Evolutionary conservation across 1,140 invertebrate genomes (phyloP).

Genomic region (Drosophila orosa): DNA sequence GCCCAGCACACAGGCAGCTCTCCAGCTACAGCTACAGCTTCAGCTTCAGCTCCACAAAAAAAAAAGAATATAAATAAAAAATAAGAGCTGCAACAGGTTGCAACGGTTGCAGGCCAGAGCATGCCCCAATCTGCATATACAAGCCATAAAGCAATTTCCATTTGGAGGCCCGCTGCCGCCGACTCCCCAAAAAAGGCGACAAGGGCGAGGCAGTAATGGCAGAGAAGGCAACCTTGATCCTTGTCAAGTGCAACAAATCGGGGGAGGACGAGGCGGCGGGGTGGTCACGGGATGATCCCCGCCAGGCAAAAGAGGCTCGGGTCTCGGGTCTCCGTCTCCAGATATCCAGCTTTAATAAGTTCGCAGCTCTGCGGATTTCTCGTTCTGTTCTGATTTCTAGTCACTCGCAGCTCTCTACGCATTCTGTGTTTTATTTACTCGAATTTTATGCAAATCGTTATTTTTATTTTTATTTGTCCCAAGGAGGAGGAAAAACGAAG

Average conservation of each 20-base stretch:
- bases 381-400: conserved; percentile 66
- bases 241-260: conserved; percentile 76
- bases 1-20: conserved; percentile 1
- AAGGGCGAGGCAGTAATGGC: conserved; percentile 43
- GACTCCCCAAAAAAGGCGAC: conserved; percentile 63
- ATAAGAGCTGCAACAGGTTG: conserved; percentile 59
- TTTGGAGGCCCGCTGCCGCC: conserved; percentile 53
- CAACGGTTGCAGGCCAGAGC: conserved; percentile 41
- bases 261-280: conserved; percentile 21
- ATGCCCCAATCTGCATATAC: conserved; percentile 82
- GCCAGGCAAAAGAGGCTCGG: conserved; percentile 17
- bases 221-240: conserved; percentile 74
- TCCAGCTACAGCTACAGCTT: background rate
- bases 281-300: conserved; percentile 7
- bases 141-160: conserved; percentile 84
- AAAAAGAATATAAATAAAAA: conserved; percentile 56
- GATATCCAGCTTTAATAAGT: conserved; percentile 65
- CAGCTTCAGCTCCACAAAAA: conserved; percentile 34
- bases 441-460: conserved; percentile 80
- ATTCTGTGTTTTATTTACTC: conserved; percentile 76
- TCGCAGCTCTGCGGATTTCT: conserved; percentile 68
- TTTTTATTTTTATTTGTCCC: conserved; percentile 58
- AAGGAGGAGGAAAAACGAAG: conserved; percentile 34
- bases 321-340: conserved; percentile 15
- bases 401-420: conserved; percentile 44